These are phyloP conservation scores for Phlogophora meticulosa DNA, from an alignment of 2,888 invertebrate genomes.

Conservation along the genomic window DNA sequence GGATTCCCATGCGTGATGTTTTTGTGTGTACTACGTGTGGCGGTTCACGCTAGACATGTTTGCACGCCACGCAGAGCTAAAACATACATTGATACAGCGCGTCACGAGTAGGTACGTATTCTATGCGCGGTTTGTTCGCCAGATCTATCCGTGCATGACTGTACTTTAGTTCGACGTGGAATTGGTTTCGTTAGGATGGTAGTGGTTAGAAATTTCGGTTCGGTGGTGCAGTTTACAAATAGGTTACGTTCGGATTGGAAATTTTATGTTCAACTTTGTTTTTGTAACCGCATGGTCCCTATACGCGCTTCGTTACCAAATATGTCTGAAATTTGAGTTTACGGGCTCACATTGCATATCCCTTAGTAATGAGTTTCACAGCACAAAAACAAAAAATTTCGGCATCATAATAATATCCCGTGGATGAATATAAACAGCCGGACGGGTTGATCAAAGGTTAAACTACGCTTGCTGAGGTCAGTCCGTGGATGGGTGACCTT, in stretches of 20 bases:
- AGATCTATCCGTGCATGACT: slow-evolving; percentile 22
- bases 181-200: slow-evolving; percentile 9
- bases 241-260: not conserved
- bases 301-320: not conserved
- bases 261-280: not conserved
- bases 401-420: not conserved
- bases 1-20: slow-evolving; percentile 40
- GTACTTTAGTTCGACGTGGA: slow-evolving; percentile 7
- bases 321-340: not conserved
- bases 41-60: slow-evolving; percentile 41
- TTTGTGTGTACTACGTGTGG: slow-evolving; percentile 17
- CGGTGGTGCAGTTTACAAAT: not conserved
- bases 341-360: not conserved
- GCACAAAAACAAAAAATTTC: not conserved
- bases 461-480: too few relatives aligned
- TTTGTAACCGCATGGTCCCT: not conserved
- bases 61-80: slow-evolving; percentile 29
- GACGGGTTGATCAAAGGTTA: too few relatives aligned
- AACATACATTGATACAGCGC: slow-evolving; percentile 38
- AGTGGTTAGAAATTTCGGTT: not conserved
- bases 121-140: slow-evolving; percentile 19
- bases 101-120: not conserved
- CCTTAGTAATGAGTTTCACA: not conserved
- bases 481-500: too few relatives aligned
- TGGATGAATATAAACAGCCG: too few relatives aligned